phyloP scores from a whole-genome alignment of 2,888 invertebrate species.

The Eilema caniola region DNA sequence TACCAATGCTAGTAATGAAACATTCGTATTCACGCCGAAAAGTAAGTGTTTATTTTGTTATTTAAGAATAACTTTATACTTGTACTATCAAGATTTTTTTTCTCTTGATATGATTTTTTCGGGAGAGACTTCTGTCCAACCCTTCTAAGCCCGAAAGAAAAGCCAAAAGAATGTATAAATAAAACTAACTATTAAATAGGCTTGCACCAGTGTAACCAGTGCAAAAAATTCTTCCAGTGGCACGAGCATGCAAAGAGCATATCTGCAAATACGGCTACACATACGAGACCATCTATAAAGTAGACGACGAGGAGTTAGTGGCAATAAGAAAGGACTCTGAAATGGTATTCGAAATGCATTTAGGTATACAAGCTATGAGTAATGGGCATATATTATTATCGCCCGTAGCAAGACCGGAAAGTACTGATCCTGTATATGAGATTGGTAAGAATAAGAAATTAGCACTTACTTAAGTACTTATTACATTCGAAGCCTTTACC shows the following conservation, averaged over 20 bases:
- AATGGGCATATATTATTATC: slow-evolving; percentile 91
- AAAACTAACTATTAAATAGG: too few species aligned
- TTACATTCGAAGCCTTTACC: too few species aligned
- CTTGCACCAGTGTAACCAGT: neutral
- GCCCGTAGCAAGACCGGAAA: slow-evolving; percentile 75
- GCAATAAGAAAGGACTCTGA: slow-evolving; percentile 51
- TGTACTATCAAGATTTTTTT: too few species aligned
- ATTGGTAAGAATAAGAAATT: slow-evolving; percentile 76
- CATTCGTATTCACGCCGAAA: slow-evolving; percentile 32
- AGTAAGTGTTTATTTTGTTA: slow-evolving; percentile 32
- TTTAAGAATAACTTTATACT: too few species aligned
- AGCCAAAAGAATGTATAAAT: too few species aligned
- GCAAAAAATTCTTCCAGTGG: slow-evolving; percentile 29
- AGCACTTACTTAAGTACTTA: neutral
- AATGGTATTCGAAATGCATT: slow-evolving; percentile 86
- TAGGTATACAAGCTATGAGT: slow-evolving; percentile 89
- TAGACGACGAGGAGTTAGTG: slow-evolving; percentile 65
- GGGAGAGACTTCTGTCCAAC: too few species aligned
- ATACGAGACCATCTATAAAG: slow-evolving; percentile 87
- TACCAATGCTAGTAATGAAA: slow-evolving; percentile 25
- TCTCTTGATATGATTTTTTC: too few species aligned
- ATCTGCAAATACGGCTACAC: slow-evolving; percentile 84
- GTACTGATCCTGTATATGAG: slow-evolving; percentile 89
- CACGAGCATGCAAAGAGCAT: slow-evolving; percentile 61
- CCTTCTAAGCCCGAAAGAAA: too few species aligned